phyloP scores from a whole-genome alignment of 92 coral and sea anemone genomes.

The Metridium senile region DNA sequence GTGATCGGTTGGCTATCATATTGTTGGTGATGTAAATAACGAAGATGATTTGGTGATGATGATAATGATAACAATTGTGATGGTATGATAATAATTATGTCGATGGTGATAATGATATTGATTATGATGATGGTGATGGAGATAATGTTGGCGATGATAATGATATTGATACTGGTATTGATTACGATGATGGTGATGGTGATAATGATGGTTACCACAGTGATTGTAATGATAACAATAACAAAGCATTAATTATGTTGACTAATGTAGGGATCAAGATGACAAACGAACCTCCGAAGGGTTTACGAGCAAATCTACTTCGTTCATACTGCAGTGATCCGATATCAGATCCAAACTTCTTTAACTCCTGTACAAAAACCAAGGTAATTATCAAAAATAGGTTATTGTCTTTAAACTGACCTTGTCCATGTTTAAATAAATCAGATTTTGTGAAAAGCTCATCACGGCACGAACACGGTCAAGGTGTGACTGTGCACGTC shows the following conservation, averaged over 20 bases:
- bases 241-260: background rate
- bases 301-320: conserved; percentile 87
- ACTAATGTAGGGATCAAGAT: conserved; percentile 78
- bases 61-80: background rate
- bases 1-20: too few species aligned
- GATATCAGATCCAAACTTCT: conserved; percentile 87
- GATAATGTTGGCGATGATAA: background rate
- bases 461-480: too few species aligned
- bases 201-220: too few species aligned
- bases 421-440: too few species aligned
- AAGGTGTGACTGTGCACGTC: too few species aligned
- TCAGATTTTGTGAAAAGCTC: too few species aligned
- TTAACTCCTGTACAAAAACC: conserved; percentile 89
- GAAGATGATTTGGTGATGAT: background rate
- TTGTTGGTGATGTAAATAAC: background rate
- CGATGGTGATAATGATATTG: background rate
- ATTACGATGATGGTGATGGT: background rate
- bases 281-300: conserved; percentile 99
- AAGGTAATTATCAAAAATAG: conserved; percentile 36
- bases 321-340: conserved; percentile 96
- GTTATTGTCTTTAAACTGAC: background rate
- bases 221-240: too few species aligned
- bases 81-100: background rate
- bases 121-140: background rate
- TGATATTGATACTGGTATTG: background rate